These are phyloP conservation scores for Scaptomyza tumidula DNA, from an alignment of 2,888 invertebrate genomes.

Conservation along the genomic window DNA sequence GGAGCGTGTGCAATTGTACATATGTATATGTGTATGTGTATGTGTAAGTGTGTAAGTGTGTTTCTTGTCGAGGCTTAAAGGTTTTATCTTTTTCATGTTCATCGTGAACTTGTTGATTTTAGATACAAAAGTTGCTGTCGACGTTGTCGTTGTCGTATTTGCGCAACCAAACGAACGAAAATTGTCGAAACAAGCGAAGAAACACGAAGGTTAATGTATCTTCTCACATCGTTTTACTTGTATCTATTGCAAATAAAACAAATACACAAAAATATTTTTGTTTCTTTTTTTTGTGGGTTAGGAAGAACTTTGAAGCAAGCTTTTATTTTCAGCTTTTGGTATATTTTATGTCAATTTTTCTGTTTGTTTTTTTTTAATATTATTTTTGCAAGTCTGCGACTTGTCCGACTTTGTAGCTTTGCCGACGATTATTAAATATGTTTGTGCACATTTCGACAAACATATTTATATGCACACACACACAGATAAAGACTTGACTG, in stretches of 20 bases:
- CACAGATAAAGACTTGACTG: constrained; percentile 1
- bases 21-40: constrained; percentile 14
- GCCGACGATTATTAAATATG: constrained; percentile 46
- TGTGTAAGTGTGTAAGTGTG: constrained; percentile 39
- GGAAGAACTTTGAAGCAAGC: constrained; percentile 35
- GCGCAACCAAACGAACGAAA: constrained; percentile 63
- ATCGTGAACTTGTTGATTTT: constrained; percentile 77
- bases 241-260: constrained; percentile 65
- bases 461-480: constrained; percentile 4
- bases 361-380: constrained; percentile 3
- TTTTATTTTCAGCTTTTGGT: constrained; percentile 17
- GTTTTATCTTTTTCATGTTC: constrained; percentile 72
- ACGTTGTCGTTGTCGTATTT: constrained; percentile 48
- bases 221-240: constrained; percentile 48
- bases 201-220: constrained; percentile 77
- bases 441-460: constrained; percentile 16
- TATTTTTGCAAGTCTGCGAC: constrained; percentile 46
- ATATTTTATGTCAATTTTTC: constrained; percentile 15
- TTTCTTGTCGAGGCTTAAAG: constrained; percentile 62
- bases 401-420: constrained; percentile 47
- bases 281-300: constrained; percentile 9
- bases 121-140: constrained; percentile 68
- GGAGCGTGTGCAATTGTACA: constrained; percentile 27
- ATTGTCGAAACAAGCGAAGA: constrained; percentile 63
- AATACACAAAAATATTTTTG: constrained; percentile 29